A percentile compares a stretch with the other conserved stretches of the same genome.
Evolutionary conservation across 2,797 vertebrate species (phyloP).

Genomic region (Eulemur rubriventer): DNA sequence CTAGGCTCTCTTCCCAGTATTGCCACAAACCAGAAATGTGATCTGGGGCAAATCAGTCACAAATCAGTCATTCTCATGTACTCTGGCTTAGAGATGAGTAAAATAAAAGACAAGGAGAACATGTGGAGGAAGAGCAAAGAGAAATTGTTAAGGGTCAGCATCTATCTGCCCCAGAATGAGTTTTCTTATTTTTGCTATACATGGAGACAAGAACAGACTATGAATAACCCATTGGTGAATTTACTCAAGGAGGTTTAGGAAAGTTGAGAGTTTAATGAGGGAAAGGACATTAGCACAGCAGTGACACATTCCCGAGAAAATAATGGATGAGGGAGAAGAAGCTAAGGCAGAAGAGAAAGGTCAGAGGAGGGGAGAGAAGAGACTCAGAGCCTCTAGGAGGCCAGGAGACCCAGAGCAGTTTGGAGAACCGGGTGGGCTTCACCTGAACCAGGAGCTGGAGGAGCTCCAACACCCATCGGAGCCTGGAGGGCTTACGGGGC

Average conservation of each 20-base stretch:
- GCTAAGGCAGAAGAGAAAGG: not conserved
- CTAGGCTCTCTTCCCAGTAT: not conserved
- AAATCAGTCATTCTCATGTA: not conserved
- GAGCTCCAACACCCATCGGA: not conserved
- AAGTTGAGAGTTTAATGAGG: not conserved
- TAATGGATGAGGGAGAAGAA: not conserved
- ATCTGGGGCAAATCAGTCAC: not conserved
- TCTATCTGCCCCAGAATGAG: not conserved
- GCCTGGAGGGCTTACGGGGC: not conserved
- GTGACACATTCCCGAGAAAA: not conserved
- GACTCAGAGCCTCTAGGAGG: not conserved
- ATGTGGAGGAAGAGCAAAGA: not conserved
- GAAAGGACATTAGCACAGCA: not conserved
- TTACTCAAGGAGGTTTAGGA: not conserved
- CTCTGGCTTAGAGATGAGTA: not conserved
- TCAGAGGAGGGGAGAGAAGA: not conserved
- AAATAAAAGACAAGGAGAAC: not conserved
- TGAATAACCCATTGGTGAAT: not conserved
- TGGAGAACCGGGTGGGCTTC: not conserved
- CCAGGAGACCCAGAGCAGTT: not conserved
- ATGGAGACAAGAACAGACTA: not conserved
- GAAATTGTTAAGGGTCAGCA: not conserved
- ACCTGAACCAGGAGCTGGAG: too few relatives aligned
- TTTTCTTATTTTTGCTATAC: not conserved
- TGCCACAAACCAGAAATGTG: too few relatives aligned